Evolutionary conservation across 2,797 vertebrate species (phyloP).

Genomic region (Chelonia mydas): DNA sequence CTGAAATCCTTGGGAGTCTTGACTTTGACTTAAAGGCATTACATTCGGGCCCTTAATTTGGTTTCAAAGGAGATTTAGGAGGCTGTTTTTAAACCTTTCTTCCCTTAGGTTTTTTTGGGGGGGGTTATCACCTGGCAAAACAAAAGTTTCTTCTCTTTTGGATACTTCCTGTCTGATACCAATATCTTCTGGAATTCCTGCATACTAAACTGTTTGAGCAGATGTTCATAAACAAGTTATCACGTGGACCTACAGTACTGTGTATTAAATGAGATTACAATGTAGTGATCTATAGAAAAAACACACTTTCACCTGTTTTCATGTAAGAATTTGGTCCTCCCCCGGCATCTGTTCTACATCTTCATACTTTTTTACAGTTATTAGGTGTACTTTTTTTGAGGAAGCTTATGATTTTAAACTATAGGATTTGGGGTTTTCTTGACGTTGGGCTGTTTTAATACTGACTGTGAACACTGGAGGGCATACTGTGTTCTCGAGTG

Average conservation of each 20-base stretch:
- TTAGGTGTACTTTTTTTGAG: background rate
- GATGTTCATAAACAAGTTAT: rapidly evolving
- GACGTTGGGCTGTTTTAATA: background rate
- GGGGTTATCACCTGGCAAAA: background rate
- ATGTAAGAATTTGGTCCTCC: background rate
- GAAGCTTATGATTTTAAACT: background rate
- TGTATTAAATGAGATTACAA: background rate
- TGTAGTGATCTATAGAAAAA: background rate
- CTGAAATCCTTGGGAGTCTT: background rate
- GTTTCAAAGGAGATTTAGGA: background rate
- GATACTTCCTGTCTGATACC: background rate
- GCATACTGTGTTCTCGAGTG: background rate
- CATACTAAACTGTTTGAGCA: background rate
- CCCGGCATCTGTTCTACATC: background rate
- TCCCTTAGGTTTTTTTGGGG: background rate
- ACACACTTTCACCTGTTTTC: background rate
- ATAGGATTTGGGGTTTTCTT: background rate
- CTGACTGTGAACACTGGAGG: slow-evolving; percentile 49
- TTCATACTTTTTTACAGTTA: background rate
- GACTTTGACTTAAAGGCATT: rapidly evolving
- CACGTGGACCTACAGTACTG: background rate
- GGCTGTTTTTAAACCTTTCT: background rate
- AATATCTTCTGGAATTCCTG: background rate
- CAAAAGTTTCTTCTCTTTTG: background rate
- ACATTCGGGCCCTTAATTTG: background rate